phyloP scores from a whole-genome alignment of 2,113 vertebrate species.

The Brachyhypopomus occidentalis region DNA sequence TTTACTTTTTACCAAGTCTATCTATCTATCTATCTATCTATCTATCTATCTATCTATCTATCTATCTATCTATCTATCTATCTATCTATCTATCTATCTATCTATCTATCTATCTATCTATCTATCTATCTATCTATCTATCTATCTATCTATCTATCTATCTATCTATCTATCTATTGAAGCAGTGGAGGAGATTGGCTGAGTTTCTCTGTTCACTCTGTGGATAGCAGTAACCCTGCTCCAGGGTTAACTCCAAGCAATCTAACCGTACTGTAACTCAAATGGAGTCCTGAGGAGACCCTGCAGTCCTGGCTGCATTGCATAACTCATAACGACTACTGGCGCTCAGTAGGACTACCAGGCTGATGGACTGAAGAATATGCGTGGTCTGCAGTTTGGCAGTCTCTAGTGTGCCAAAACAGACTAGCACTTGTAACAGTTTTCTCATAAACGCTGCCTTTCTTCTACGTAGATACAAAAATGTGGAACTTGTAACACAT shows the following conservation, averaged over 20 bases:
- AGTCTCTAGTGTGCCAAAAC: too few relatives aligned
- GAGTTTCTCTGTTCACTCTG: neutral
- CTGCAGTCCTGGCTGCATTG: neutral
- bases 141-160: too few relatives aligned
- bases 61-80: too few relatives aligned
- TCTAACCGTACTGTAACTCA: slow-evolving; percentile 8
- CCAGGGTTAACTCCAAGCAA: neutral
- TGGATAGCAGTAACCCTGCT: neutral
- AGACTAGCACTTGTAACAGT: neutral
- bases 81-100: too few relatives aligned
- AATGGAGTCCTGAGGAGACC: slow-evolving; percentile 28
- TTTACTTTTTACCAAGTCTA: too few relatives aligned
- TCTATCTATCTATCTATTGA: too few relatives aligned
- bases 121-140: too few relatives aligned
- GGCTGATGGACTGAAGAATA: slow-evolving; percentile 20
- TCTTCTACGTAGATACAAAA: neutral
- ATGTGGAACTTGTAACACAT: too few relatives aligned
- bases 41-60: too few relatives aligned
- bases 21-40: too few relatives aligned
- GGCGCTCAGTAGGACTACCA: neutral
- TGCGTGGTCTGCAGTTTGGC: slow-evolving; percentile 21
- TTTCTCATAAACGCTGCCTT: slow-evolving; percentile 1
- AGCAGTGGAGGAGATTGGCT: neutral
- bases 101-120: too few relatives aligned
- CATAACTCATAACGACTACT: slow-evolving; percentile 5